Evolutionary conservation across 2,888 invertebrate species (phyloP).

Genomic region (Dascillus cervinus): DNA sequence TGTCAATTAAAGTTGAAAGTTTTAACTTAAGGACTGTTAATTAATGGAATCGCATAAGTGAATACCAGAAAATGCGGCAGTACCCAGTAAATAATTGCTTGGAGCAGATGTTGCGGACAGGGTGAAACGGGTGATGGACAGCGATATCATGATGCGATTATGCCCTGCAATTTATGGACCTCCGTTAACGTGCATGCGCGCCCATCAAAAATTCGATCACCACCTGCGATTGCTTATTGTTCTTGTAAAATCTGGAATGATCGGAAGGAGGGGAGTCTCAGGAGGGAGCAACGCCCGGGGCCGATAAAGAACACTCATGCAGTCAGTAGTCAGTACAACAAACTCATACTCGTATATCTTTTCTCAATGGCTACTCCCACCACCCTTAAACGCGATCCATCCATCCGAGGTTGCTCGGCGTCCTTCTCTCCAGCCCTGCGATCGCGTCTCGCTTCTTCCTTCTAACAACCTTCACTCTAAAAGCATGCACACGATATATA

Average conservation of each 20-base stretch:
- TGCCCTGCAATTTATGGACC: too few species aligned
- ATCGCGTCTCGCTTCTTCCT: constrained; percentile 31
- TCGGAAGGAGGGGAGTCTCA: constrained; percentile 17
- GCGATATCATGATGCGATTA: too few species aligned
- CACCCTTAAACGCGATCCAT: constrained; percentile 33
- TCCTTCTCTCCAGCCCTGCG: constrained; percentile 18
- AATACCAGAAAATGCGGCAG: too few species aligned
- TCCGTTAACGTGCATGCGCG: too few species aligned
- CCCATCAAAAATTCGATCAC: too few species aligned
- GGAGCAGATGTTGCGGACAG: too few species aligned
- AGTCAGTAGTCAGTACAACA: constrained; percentile 41
- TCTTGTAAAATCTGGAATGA: constrained; percentile 10
- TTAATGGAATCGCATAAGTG: too few species aligned
- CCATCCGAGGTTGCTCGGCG: constrained; percentile 30
- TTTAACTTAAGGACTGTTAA: too few species aligned
- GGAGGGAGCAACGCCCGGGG: constrained; percentile 25
- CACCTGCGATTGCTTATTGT: neutral
- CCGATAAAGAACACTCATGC: constrained; percentile 35
- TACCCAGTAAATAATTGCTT: too few species aligned
- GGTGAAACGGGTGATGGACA: too few species aligned
- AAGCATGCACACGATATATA: constrained; percentile 56
- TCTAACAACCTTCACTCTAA: constrained; percentile 55
- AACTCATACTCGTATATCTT: constrained; percentile 49
- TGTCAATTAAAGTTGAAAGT: too few species aligned
- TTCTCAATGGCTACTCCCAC: constrained; percentile 40